A percentile compares a stretch with the other conserved stretches of the same genome.
These are phyloP conservation scores for Hippocampus abdominalis DNA, from an alignment of 2,113 vertebrate species.

Conservation along the genomic window DNA sequence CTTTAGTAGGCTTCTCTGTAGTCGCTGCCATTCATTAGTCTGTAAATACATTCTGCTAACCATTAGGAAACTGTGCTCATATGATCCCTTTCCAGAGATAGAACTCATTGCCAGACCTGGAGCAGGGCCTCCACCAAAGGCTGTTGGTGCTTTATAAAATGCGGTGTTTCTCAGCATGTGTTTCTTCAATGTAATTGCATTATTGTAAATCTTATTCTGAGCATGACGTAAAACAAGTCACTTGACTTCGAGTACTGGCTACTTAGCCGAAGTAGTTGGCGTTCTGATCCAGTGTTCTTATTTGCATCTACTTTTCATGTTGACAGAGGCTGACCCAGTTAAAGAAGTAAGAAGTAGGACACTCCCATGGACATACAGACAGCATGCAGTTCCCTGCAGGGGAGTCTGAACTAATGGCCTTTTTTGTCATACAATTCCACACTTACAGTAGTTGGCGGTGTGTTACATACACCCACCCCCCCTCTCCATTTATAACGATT, in stretches of 20 bases:
- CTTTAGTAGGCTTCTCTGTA: too few species aligned
- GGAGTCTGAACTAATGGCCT: neutral
- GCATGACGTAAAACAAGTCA: conserved; percentile 7
- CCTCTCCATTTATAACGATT: neutral
- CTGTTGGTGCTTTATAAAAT: too few species aligned
- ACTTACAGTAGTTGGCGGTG: neutral
- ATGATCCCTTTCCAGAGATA: neutral
- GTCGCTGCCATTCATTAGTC: neutral
- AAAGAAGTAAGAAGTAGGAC: conserved; percentile 32
- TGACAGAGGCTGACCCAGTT: conserved; percentile 32
- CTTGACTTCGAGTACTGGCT: conserved; percentile 22
- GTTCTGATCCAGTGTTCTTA: conserved; percentile 9
- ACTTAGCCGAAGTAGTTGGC: neutral
- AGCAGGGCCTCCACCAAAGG: neutral
- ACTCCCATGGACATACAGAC: conserved; percentile 22
- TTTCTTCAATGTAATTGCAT: neutral
- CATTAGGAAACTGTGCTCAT: neutral
- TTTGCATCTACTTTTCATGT: conserved; percentile 14
- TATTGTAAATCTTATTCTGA: neutral
- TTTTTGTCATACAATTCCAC: neutral
- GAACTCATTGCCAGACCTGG: neutral
- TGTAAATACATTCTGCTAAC: neutral
- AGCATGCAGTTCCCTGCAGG: conserved; percentile 4
- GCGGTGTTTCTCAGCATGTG: neutral
- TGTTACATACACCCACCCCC: neutral